Percentiles rank a stretch among this genome's conserved stretches.
Evolutionary conservation across 2,888 invertebrate genomes (phyloP).

Genomic region (Drosophila anomalata): DNA sequence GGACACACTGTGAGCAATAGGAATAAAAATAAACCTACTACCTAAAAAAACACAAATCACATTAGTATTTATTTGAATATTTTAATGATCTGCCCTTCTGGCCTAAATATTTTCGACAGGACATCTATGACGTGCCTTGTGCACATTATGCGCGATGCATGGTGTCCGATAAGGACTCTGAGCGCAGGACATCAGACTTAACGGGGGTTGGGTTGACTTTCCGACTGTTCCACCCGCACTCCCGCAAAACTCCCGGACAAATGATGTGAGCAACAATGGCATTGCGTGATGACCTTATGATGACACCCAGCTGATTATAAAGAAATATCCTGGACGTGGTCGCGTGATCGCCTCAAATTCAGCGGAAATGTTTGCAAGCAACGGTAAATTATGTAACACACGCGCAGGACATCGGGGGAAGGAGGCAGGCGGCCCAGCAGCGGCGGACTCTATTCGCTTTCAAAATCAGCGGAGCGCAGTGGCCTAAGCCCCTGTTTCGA

Average conservation of each 20-base stretch:
- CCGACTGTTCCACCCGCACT: constrained; percentile 4
- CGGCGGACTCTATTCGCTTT: constrained; percentile 49
- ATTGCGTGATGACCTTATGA: constrained; percentile 81
- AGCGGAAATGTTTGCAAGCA: constrained; percentile 75
- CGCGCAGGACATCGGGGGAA: constrained; percentile 42
- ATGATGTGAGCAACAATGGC: constrained; percentile 47
- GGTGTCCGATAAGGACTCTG: constrained; percentile 63
- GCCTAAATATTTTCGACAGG: constrained; percentile 1
- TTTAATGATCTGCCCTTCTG: neutral
- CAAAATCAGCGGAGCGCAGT: constrained; percentile 74
- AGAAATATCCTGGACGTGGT: constrained; percentile 55
- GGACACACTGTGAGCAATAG: no score
- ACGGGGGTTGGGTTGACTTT: constrained; percentile 60
- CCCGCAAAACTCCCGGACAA: constrained; percentile 32
- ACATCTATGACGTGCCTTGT: constrained; percentile 58
- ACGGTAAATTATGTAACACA: constrained; percentile 74
- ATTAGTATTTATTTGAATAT: neutral
- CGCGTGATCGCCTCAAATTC: constrained; percentile 68
- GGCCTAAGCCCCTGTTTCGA: constrained; percentile 54
- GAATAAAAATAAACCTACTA: neutral
- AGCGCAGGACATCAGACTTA: constrained; percentile 18
- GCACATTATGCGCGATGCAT: constrained; percentile 74
- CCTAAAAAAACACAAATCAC: neutral
- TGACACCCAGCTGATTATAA: constrained; percentile 80
- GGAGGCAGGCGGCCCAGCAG: constrained; percentile 30